Percentiles rank a stretch among this genome's conserved stretches.
Conservation (phyloP, 2,797 vertebrate genomes). For the Acipenser oxyrinchus region DNA sequence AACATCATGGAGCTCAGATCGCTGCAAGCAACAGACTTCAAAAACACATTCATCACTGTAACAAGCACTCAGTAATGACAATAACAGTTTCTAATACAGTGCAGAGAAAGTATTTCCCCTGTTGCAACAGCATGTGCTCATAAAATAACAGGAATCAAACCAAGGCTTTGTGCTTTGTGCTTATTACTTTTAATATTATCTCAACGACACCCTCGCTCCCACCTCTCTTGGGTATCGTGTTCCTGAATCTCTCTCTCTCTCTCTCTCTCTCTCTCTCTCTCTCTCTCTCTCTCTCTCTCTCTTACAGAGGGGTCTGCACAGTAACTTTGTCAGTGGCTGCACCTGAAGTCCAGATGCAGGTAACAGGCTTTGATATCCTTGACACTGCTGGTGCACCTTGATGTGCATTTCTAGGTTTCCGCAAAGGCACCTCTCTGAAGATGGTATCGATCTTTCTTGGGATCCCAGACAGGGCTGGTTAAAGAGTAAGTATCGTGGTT, state of each 20-base stretch:
- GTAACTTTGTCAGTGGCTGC: background rate
- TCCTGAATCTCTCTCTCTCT: too few relatives aligned
- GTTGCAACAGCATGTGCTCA: constrained; percentile 28
- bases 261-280: too few relatives aligned
- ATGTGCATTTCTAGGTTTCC: too few relatives aligned
- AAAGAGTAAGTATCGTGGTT: too few relatives aligned
- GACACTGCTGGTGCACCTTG: background rate
- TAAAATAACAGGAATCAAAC: constrained; percentile 28
- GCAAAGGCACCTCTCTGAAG: too few relatives aligned
- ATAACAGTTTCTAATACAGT: constrained; percentile 28
- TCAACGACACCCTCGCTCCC: background rate
- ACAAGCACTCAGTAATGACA: constrained; percentile 25
- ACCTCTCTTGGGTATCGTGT: too few relatives aligned
- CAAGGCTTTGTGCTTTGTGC: constrained; percentile 25
- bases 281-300: too few relatives aligned
- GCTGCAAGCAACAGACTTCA: too few relatives aligned
- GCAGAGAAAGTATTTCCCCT: constrained; percentile 42
- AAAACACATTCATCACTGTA: background rate
- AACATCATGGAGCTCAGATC: too few relatives aligned
- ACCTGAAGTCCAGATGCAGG: background rate
- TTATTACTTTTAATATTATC: constrained; percentile 30
- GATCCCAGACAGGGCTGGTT: too few relatives aligned
- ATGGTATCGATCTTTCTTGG: too few relatives aligned
- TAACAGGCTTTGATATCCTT: background rate
- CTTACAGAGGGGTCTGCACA: background rate